Evolutionary conservation across 1,140 invertebrate species (phyloP).

Genomic region (Pygmarrhopalites habei): DNA sequence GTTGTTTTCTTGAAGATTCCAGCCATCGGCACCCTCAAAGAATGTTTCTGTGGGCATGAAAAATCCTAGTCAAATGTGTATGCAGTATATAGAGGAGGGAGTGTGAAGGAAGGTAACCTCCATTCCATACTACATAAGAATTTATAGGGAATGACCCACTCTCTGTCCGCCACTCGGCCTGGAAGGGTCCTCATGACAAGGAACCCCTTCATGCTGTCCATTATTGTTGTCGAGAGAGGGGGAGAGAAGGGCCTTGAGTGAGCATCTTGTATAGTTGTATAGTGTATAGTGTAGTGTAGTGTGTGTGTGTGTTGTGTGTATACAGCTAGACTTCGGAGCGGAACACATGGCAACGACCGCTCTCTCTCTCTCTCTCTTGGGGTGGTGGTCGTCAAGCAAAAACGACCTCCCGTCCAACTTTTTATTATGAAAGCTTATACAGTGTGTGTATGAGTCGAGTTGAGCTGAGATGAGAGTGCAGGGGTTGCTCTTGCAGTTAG

Average conservation of each 20-base stretch:
- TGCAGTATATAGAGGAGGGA: background rate
- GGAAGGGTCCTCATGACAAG: constrained; percentile 25
- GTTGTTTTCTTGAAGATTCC: constrained; percentile 12
- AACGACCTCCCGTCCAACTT: constrained; percentile 37
- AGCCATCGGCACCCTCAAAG: constrained; percentile 31
- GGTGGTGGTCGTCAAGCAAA: constrained; percentile 30
- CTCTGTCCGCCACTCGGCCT: constrained; percentile 23
- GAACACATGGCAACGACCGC: constrained; percentile 33
- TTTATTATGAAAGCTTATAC: constrained; percentile 36
- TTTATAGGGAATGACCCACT: constrained; percentile 11
- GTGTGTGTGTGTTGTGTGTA: no score
- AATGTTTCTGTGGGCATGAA: background rate
- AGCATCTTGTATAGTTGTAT: no score
- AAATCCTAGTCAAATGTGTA: background rate
- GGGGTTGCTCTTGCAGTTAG: no score
- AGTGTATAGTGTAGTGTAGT: no score
- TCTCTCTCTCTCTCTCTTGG: constrained; percentile 22
- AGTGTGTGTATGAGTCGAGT: no score
- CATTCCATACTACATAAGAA: constrained; percentile 8
- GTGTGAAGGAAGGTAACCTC: background rate
- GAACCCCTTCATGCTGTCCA: constrained; percentile 17
- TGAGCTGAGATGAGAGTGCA: no score
- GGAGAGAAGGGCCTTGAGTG: constrained; percentile 22
- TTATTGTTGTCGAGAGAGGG: constrained; percentile 21
- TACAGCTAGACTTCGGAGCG: constrained; percentile 17